These are phyloP conservation scores for Nephrocerus scutellatus DNA, from an alignment of 2,888 invertebrate genomes.

Conservation along the genomic window DNA sequence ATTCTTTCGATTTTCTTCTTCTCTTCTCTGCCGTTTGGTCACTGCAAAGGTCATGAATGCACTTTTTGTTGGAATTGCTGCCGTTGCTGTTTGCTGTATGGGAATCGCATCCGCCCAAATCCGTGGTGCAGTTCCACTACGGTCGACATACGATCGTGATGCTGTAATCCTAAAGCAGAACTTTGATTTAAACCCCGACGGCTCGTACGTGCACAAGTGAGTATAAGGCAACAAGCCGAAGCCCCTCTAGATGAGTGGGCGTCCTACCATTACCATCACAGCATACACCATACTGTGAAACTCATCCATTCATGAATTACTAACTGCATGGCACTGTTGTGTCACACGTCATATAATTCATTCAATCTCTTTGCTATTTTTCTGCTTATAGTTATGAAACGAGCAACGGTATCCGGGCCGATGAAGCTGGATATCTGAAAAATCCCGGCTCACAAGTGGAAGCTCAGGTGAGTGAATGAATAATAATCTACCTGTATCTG, in stretches of 20 bases:
- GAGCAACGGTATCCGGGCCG: slow-evolving; percentile 57
- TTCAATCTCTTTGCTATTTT: no score
- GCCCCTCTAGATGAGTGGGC: slow-evolving; percentile 5
- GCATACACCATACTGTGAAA: background rate
- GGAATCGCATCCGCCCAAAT: slow-evolving; percentile 38
- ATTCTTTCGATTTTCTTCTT: background rate
- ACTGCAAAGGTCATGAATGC: slow-evolving; percentile 41
- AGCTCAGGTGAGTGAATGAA: slow-evolving; percentile 50
- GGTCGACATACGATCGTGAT: slow-evolving; percentile 40
- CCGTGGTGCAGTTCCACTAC: slow-evolving; percentile 39
- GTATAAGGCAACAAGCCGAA: slow-evolving; percentile 22
- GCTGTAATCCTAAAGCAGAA: slow-evolving; percentile 50
- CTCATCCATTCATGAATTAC: slow-evolving; percentile 7
- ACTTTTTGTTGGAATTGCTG: slow-evolving; percentile 33
- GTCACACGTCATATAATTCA: slow-evolving; percentile 19
- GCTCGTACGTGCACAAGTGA: slow-evolving; percentile 51
- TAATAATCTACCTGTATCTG: no score
- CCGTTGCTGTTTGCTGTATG: no score
- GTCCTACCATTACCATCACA: no score
- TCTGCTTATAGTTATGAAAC: slow-evolving; percentile 57
- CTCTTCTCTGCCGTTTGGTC: slow-evolving; percentile 5
- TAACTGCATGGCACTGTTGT: slow-evolving; percentile 13
- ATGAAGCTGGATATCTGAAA: slow-evolving; percentile 57
- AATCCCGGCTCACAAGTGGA: slow-evolving; percentile 54
- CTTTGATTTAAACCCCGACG: slow-evolving; percentile 50